These are phyloP conservation scores for Oncorhynchus mykiss DNA, from an alignment of 2,113 vertebrate species.

Conservation along the genomic window DNA sequence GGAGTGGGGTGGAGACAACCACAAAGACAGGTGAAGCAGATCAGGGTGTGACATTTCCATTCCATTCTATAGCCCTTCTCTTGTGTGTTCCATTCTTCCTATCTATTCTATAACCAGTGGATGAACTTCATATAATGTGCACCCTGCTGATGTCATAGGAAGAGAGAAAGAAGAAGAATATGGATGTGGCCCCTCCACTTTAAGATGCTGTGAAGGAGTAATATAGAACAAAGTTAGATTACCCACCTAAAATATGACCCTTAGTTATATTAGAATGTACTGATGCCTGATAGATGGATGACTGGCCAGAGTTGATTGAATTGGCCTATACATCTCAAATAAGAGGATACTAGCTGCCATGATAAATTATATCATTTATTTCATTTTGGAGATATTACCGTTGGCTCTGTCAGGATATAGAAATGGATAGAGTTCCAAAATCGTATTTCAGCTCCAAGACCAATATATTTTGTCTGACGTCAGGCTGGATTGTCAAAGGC, in stretches of 20 bases:
- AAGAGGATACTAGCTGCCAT: conserved; percentile 52
- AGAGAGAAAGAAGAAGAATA: background rate
- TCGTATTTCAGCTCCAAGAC: conserved; percentile 62
- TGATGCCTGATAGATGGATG: conserved; percentile 61
- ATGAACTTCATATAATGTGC: background rate
- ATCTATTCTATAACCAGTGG: background rate
- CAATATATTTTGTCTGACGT: conserved; percentile 46
- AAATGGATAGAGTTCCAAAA: conserved; percentile 68
- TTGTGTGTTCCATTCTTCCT: background rate
- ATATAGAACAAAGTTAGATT: conserved; percentile 9
- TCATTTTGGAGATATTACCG: conserved; percentile 70
- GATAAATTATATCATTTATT: conserved; percentile 73
- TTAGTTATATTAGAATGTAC: conserved; percentile 52
- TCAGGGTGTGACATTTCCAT: too few relatives aligned
- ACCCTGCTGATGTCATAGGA: background rate
- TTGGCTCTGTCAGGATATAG: conserved; percentile 68
- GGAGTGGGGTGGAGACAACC: too few relatives aligned
- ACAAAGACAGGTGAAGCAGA: too few relatives aligned
- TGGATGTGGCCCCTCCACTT: background rate
- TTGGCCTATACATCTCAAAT: conserved; percentile 56
- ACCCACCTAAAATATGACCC: conserved; percentile 38
- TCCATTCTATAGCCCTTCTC: background rate
- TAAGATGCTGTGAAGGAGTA: background rate
- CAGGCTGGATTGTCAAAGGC: conserved; percentile 34
- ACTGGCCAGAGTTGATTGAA: conserved; percentile 59